These are phyloP conservation scores for Neoaliturus tenellus DNA, from an alignment of 2,888 invertebrate species.

Conservation along the genomic window DNA sequence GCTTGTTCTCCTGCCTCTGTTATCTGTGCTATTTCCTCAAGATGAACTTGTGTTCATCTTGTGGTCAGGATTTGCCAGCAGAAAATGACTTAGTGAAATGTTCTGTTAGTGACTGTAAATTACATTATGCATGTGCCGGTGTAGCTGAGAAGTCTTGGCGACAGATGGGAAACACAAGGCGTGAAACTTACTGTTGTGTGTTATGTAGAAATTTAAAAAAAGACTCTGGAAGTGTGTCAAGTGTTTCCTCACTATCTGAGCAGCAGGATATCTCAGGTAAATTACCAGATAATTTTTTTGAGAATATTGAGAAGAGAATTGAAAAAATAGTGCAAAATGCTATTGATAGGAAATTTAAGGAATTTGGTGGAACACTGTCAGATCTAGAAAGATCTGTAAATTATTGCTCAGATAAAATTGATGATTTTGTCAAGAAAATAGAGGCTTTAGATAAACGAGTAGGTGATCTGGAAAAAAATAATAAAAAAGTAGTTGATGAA, in stretches of 20 bases:
- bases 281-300: not conserved
- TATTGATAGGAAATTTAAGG: not conserved
- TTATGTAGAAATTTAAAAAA: slow-evolving; percentile 3
- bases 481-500: not conserved
- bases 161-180: not conserved
- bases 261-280: not conserved
- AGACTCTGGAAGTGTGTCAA: slow-evolving; percentile 20
- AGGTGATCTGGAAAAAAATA: not conserved
- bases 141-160: not conserved
- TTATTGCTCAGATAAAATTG: not conserved
- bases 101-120: slow-evolving; percentile 8
- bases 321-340: slow-evolving; percentile 12
- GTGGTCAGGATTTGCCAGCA: not conserved
- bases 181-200: not conserved
- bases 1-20: no score
- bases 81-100: not conserved
- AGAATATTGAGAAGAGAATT: not conserved
- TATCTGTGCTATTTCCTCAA: no score
- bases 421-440: not conserved
- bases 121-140: not conserved
- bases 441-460: not conserved
- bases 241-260: not conserved
- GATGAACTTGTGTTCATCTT: slow-evolving; percentile 7
- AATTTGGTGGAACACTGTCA: not conserved
- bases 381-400: slow-evolving; percentile 20